These are phyloP conservation scores for Paracentrotus lividus DNA, from an alignment of 53 echinoderm and acorn worm species.

Conservation along the genomic window DNA sequence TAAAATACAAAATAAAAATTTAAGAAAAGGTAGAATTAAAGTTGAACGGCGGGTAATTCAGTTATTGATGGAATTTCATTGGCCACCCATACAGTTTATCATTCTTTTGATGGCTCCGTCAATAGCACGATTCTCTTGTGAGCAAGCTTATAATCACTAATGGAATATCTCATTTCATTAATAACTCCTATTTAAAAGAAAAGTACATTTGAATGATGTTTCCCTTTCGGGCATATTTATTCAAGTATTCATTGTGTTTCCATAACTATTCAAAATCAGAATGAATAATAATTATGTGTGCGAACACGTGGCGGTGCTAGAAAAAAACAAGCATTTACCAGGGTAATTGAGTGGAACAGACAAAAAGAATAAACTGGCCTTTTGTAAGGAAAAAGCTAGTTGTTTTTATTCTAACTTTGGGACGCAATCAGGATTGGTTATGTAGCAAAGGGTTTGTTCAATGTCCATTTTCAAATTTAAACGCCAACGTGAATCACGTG, in stretches of 20 bases:
- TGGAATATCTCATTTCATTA: constrained; percentile 21
- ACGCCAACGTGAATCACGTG: too few relatives aligned
- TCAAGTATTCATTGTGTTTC: not conserved
- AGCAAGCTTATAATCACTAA: not conserved
- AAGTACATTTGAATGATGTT: constrained; percentile 12
- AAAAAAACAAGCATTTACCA: not conserved
- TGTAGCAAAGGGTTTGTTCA: too few relatives aligned
- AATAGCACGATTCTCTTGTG: constrained; percentile 8
- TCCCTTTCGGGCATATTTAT: constrained; percentile 20
- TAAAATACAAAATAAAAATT: not conserved
- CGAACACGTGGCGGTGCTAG: not conserved
- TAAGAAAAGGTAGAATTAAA: not conserved
- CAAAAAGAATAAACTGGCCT: constrained; percentile 27
- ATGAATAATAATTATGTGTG: not conserved
- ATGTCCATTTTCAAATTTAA: too few relatives aligned
- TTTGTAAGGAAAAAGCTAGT: not conserved
- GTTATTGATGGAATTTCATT: constrained; percentile 20
- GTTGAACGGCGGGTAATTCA: not conserved
- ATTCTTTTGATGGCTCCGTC: not conserved
- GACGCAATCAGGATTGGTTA: constrained; percentile 9
- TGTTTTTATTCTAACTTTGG: constrained; percentile 16
- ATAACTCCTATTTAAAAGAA: not conserved
- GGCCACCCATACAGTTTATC: constrained; percentile 37
- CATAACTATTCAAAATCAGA: not conserved
- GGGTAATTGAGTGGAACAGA: not conserved